These are phyloP conservation scores for Leptatherina wallacei DNA, from an alignment of 2,797 vertebrate species.

Conservation along the genomic window DNA sequence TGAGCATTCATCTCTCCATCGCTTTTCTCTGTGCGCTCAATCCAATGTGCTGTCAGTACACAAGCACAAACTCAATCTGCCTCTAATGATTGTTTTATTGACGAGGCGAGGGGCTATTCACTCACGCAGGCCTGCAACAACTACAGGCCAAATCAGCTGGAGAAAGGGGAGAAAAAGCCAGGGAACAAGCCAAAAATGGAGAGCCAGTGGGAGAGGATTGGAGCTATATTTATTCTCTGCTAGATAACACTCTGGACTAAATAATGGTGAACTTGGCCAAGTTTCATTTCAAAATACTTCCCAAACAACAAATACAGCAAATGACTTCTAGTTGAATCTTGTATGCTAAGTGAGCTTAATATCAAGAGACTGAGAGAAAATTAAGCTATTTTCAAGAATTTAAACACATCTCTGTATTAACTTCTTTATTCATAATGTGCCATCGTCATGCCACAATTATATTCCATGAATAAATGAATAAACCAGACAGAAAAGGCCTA, in stretches of 20 bases:
- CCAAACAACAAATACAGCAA: conserved; percentile 14
- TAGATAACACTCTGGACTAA: conserved; percentile 46
- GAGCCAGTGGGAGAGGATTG: conserved; percentile 21
- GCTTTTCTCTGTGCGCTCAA: conserved; percentile 30
- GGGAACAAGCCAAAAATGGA: conserved; percentile 30
- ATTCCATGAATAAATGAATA: no score
- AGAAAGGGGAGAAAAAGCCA: conserved; percentile 40
- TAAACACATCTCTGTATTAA: not conserved
- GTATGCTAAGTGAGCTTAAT: conserved; percentile 1
- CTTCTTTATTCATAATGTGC: not conserved
- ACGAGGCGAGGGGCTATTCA: conserved; percentile 76
- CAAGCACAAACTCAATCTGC: conserved; percentile 82
- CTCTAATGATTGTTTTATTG: conserved; percentile 85
- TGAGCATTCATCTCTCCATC: conserved; percentile 26
- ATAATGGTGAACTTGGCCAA: conserved; percentile 47
- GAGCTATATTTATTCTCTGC: conserved; percentile 54
- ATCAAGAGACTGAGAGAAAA: not conserved
- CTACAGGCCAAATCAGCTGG: conserved; percentile 66
- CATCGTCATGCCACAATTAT: not conserved
- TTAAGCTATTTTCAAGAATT: not conserved
- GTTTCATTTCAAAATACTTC: conserved; percentile 20
- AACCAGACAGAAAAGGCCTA: no score
- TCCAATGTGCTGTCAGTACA: conserved; percentile 62
- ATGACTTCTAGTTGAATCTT: conserved; percentile 5
- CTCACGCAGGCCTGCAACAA: conserved; percentile 65